phyloP scores from a whole-genome alignment of 2,113 vertebrate genomes.

The Perccottus glenii region DNA sequence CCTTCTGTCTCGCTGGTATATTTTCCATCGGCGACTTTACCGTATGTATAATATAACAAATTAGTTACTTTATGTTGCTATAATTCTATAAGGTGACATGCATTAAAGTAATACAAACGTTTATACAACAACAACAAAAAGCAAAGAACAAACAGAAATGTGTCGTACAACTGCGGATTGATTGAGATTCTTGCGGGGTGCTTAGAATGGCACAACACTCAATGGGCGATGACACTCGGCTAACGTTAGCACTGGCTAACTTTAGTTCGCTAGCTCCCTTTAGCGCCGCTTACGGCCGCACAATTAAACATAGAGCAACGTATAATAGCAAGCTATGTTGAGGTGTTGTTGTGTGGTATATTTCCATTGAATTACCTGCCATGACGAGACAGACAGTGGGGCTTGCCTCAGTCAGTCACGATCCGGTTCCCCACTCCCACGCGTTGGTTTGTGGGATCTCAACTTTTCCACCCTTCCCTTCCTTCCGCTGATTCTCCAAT shows the following conservation, averaged over 20 bases:
- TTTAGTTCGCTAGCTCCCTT: slow-evolving; percentile 26
- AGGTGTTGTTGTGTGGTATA: not conserved
- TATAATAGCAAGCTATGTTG: not conserved
- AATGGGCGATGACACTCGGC: slow-evolving; percentile 53
- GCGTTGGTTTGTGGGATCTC: slow-evolving; percentile 60
- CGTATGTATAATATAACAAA: too few species aligned
- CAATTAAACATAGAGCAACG: not conserved
- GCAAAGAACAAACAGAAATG: too few species aligned
- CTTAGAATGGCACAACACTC: slow-evolving; percentile 7
- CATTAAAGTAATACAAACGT: too few species aligned
- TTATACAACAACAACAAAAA: not conserved
- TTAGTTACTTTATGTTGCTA: too few species aligned
- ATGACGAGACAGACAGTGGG: slow-evolving; percentile 78
- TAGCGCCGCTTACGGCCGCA: slow-evolving; percentile 19
- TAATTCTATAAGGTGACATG: too few species aligned
- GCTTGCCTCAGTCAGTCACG: slow-evolving; percentile 71
- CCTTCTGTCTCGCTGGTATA: too few species aligned
- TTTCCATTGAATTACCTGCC: slow-evolving; percentile 74
- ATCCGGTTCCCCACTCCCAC: slow-evolving; percentile 74
- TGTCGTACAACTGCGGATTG: not conserved
- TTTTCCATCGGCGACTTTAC: too few species aligned
- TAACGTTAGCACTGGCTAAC: slow-evolving; percentile 58
- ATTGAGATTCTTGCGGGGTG: not conserved
- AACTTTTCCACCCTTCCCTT: slow-evolving; percentile 59
- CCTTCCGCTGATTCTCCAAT: slow-evolving; percentile 39